A percentile compares a stretch with the other conserved stretches of the same genome.
Conservation (phyloP, 2,888 invertebrate species). For the Ephialtes manifestator region DNA sequence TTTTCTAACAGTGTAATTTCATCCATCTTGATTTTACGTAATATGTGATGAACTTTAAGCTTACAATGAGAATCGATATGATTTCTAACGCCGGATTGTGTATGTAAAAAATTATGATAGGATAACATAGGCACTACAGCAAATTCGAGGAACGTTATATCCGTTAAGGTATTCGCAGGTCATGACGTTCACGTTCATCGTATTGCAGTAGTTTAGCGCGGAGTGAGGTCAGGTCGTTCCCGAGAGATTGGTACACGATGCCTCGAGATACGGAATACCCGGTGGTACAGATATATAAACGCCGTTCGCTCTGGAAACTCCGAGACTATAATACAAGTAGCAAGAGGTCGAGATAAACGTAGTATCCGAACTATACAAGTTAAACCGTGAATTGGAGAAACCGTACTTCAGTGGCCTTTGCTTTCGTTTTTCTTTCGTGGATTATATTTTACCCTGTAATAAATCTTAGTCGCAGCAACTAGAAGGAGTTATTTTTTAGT, state of each 20-base stretch:
- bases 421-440: not conserved
- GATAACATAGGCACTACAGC: not conserved
- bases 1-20: too few relatives aligned
- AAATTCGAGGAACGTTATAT: constrained; percentile 27
- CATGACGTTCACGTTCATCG: constrained; percentile 41
- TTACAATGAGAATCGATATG: not conserved
- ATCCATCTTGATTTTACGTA: too few relatives aligned
- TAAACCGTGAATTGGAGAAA: constrained; percentile 19
- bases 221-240: constrained; percentile 51
- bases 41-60: not conserved
- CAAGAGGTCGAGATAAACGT: constrained; percentile 20
- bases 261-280: constrained; percentile 16
- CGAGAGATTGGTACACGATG: constrained; percentile 10
- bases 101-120: not conserved
- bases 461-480: constrained; percentile 36
- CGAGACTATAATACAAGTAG: constrained; percentile 11
- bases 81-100: not conserved
- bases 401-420: not conserved
- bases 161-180: constrained; percentile 49
- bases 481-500: constrained; percentile 1
- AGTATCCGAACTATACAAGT: constrained; percentile 2
- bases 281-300: constrained; percentile 20
- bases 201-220: constrained; percentile 44
- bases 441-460: constrained; percentile 19
- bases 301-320: not conserved